Base-by-base conservation (phyloP, 2,113 vertebrate genomes). In the Rousettus leschenaultii region DNA sequence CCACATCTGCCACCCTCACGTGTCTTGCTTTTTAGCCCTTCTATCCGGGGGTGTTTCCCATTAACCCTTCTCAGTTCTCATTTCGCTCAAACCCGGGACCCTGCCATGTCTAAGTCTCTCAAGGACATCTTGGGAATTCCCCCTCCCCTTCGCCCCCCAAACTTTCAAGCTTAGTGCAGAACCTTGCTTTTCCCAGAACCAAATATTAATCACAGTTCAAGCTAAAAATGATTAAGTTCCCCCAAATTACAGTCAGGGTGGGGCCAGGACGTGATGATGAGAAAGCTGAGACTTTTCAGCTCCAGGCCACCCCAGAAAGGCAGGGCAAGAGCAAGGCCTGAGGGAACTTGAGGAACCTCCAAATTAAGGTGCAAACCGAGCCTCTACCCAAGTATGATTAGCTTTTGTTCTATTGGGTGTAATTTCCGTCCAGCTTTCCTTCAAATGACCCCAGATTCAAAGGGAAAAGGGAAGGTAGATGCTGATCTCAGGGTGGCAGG, bases 201-300 rank as follows among this genome's bases (percentile, higher is more conserved):
- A 71, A 88, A 77, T 90, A 92, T 93, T 84, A 96, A 93, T 96
- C 78, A 94, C n/a, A 92, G 22, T 84, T 97, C 43, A 65, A 22
- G 59, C 12, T 91, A 70, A 96, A 95, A 95, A 43, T 10, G 19
- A 18, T 75, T 28, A 63, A 63, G 13, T 95, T 93, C 45, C 45
- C 84, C 43, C 57, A 86, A 48, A 85, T 95, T 92, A 66, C 38
- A 51, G 89, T 59, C 51, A 89, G 70, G 70, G 61, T 55, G 21
- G n/a, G 79, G 51, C n/a, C 59, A 12, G 30, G 30, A 74, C 0
- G 0, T 74, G 73, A 74, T 59, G 78, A 86, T 7, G 57, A 68
- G 21, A 80, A 95, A 12, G 79, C 66, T 89, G 94, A 61, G 82
- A 86, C 73, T 89, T 97, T 96, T 94, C 59, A 82, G 61, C 48